Percentiles rank a stretch among this genome's conserved stretches.
phyloP scores from a whole-genome alignment of 2,888 invertebrate species.

The Eupsilia transversa region DNA sequence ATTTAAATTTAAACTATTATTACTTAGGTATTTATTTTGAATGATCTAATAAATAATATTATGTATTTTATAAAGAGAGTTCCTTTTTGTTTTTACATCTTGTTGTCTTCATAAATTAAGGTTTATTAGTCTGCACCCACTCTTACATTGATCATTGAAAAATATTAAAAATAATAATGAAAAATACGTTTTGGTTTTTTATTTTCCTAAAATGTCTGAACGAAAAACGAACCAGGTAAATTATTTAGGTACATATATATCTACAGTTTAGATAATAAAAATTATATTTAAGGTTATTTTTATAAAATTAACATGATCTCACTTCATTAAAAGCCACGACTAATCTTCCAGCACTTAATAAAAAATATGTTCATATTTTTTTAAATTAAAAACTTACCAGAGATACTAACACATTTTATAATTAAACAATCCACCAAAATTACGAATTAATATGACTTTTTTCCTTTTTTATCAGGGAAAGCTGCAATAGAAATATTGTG shows the following conservation, averaged over 20 bases:
- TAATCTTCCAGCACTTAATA: neutral
- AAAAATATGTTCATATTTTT: neutral
- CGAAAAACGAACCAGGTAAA: neutral
- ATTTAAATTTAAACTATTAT: neutral
- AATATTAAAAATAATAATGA: neutral
- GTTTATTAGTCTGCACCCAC: neutral
- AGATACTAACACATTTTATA: neutral
- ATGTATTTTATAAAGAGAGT: neutral
- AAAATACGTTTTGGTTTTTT: neutral
- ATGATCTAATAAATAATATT: neutral
- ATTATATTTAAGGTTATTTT: too few species aligned
- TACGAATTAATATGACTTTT: neutral
- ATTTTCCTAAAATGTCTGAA: conserved; percentile 10
- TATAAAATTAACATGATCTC: too few species aligned
- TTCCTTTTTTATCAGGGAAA: conserved; percentile 19
- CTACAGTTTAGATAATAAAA: too few species aligned
- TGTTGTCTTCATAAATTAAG: neutral
- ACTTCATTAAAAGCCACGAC: too few species aligned
- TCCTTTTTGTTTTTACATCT: neutral
- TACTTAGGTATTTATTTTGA: neutral
- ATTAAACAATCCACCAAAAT: neutral
- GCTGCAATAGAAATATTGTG: conserved; percentile 51
- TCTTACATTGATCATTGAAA: neutral
- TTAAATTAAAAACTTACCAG: neutral
- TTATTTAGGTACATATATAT: too few species aligned